Percentiles rank a stretch among this genome's conserved stretches.
Conservation (phyloP, 2,888 invertebrate species). For the Drosophila birchii region DNA sequence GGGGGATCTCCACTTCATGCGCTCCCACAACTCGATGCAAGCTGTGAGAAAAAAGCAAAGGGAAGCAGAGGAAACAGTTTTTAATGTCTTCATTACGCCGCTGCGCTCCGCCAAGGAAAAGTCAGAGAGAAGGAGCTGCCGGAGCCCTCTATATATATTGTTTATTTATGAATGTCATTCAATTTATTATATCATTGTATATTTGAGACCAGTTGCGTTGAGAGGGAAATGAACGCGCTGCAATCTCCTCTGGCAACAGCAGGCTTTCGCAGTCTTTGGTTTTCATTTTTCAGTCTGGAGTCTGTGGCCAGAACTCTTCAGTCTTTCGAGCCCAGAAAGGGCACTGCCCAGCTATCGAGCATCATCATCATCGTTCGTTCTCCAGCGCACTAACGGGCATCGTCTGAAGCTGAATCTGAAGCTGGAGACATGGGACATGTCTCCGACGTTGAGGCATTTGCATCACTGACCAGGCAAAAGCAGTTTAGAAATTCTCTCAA, state of each 20-base stretch:
- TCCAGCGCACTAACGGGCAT: constrained; percentile 58
- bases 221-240: constrained; percentile 83
- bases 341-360: constrained; percentile 64
- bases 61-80: constrained; percentile 23
- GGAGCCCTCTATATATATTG: constrained; percentile 76
- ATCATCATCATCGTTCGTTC: constrained; percentile 22
- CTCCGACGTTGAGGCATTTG: constrained; percentile 48
- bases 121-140: not conserved
- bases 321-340: constrained; percentile 49
- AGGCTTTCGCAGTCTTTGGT: not conserved
- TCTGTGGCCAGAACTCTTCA: not conserved
- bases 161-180: constrained; percentile 84
- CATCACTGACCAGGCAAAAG: constrained; percentile 39
- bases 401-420: constrained; percentile 38
- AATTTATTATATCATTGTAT: constrained; percentile 83
- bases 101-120: constrained; percentile 11
- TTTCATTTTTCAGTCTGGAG: constrained; percentile 6
- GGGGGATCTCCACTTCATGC: constrained; percentile 12
- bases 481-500: constrained; percentile 25
- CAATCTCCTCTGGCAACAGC: constrained; percentile 9
- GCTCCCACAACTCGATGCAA: constrained; percentile 36
- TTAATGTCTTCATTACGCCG: constrained; percentile 76
- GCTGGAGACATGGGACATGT: constrained; percentile 41
- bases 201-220: constrained; percentile 66
- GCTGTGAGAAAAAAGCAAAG: constrained; percentile 57